Evolutionary conservation across 2,113 vertebrate genomes (phyloP), one percentile per base, ranked within the genome.

Genomic region (Todiramphus chloris): DNA sequence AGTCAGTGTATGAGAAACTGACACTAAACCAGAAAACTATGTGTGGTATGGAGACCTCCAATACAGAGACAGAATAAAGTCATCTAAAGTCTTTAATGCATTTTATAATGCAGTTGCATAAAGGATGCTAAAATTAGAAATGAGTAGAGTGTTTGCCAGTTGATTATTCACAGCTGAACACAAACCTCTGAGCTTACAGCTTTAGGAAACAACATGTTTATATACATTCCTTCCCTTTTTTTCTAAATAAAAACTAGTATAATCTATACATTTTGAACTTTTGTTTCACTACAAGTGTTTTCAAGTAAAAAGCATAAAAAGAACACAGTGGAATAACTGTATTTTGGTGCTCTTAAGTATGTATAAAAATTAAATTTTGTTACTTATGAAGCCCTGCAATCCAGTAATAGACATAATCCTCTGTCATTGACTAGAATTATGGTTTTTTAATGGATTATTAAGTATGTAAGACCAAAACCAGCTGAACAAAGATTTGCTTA

Each of bases 111-210:
- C 30, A 95, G 43, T 56, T 77, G 56, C 64, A 78, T 51, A 79
- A 87, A 95, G 15, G 15, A 82, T 60, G 33, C 48, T 72, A 90
- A 80, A 94, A 59, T 68, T 72, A 94, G 68, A 77, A 88, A 55
- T 7, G 1, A 46, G 33, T 31, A 64, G n/a, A 81, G 30, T 44
- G 14, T 60, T 94, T 89, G 31, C 17, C 19, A 33, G 37, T 41
- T 81, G 68, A 92, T 88, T 90, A 83, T 67, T 83, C 60, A 75
- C 66, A 93, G 75, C 27, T 93, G 64, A 83, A 94, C n/a, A 94
- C 8, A 90, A 88, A 77, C 4, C 9, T 80, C 68, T 67, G 50
- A 30, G 28, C 25, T 83, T 74, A 88, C 7, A 70, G 44, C 14
- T 67, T 37, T 80, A 44, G 19, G 58, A 87, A 91, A 63, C 17